Conservation (phyloP, 2,888 invertebrate genomes). For the Crematogaster levior region DNA sequence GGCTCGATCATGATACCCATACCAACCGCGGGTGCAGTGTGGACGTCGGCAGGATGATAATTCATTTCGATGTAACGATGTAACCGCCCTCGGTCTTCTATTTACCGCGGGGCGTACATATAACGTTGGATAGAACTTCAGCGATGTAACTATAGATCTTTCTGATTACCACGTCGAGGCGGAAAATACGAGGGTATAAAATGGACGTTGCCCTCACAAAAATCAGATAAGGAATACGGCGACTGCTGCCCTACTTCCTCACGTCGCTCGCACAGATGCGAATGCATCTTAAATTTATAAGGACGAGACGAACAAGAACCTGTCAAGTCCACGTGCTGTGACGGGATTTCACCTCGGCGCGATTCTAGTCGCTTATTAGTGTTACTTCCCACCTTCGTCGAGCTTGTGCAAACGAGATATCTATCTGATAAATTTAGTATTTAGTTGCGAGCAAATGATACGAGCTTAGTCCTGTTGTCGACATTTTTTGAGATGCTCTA, state of each 20-base stretch:
- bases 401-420: slow-evolving; percentile 19
- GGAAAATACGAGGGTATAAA: slow-evolving; percentile 59
- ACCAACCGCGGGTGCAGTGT: background rate
- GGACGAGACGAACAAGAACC: slow-evolving; percentile 61
- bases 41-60: slow-evolving; percentile 29
- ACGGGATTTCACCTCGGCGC: slow-evolving; percentile 34
- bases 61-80: slow-evolving; percentile 37
- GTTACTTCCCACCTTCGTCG: background rate
- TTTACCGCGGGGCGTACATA: slow-evolving; percentile 32
- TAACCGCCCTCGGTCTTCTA: slow-evolving; percentile 37
- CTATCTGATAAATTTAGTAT: slow-evolving; percentile 6
- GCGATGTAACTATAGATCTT: slow-evolving; percentile 45
- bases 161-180: slow-evolving; percentile 47
- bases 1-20: background rate
- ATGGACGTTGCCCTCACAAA: slow-evolving; percentile 64
- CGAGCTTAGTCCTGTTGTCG: background rate
- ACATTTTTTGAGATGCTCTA: background rate
- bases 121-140: slow-evolving; percentile 45
- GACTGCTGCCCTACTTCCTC: slow-evolving; percentile 69
- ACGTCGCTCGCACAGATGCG: slow-evolving; percentile 61
- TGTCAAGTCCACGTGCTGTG: slow-evolving; percentile 60
- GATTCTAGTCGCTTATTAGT: slow-evolving; percentile 11
- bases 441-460: background rate
- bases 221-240: slow-evolving; percentile 72
- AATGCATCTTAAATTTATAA: slow-evolving; percentile 74